Evolutionary conservation across 1,140 invertebrate genomes (phyloP).

Genomic region (Magallana ariakensis): DNA sequence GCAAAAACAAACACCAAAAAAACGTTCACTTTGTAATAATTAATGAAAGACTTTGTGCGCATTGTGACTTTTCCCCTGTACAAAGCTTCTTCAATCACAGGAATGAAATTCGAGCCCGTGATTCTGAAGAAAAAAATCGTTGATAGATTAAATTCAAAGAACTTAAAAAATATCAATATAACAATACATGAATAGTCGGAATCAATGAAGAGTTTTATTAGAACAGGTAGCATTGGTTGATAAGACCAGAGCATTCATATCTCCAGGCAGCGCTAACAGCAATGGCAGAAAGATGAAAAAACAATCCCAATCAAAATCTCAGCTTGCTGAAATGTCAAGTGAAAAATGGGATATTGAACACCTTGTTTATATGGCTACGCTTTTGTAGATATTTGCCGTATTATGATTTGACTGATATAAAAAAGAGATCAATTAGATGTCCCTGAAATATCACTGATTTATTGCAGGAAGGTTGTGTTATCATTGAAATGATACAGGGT

Average conservation of each 20-base stretch:
- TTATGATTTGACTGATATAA: conserved; percentile 27
- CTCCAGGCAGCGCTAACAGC: neutral
- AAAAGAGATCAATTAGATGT: conserved; percentile 10
- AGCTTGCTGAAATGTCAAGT: neutral
- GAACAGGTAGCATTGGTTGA: conserved; percentile 2
- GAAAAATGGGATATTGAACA: conserved; percentile 31
- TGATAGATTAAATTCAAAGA: conserved; percentile 12
- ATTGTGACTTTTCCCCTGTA: too few species aligned
- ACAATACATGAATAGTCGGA: conserved; percentile 1
- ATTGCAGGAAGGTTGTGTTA: neutral
- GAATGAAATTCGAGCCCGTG: neutral
- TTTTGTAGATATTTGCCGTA: conserved; percentile 2
- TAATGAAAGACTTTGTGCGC: too few species aligned
- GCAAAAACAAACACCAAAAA: neutral
- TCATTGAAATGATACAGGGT: neutral
- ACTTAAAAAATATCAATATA: conserved; percentile 15
- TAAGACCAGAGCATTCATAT: conserved; percentile 2
- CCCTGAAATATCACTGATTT: neutral
- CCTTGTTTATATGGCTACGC: neutral
- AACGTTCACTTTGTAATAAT: too few species aligned
- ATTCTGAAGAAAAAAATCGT: neutral
- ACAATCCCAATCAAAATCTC: neutral
- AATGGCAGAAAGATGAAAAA: neutral
- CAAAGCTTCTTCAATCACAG: too few species aligned
- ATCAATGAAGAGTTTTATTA: conserved; percentile 17